Conservation (phyloP, 2,888 invertebrate genomes). For the Cacoxenus indagator region DNA sequence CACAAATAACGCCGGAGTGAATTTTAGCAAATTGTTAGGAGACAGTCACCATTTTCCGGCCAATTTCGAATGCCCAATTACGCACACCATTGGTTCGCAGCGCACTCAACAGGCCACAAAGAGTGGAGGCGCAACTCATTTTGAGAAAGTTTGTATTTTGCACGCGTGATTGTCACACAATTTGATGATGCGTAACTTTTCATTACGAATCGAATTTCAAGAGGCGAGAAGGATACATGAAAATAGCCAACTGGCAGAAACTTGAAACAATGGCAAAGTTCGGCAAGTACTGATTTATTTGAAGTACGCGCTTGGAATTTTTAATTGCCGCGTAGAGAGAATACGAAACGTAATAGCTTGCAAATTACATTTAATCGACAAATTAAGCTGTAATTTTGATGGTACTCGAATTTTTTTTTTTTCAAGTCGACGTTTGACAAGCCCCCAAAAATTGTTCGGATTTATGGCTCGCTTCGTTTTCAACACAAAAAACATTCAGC, state of each 20-base stretch:
- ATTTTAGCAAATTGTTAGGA: constrained; percentile 18
- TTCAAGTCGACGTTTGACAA: no score
- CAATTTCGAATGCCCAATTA: constrained; percentile 55
- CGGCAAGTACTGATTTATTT: constrained; percentile 56
- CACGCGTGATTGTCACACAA: constrained; percentile 38
- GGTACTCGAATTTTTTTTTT: no score
- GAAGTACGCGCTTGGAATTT: constrained; percentile 54
- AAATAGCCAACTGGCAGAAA: constrained; percentile 23
- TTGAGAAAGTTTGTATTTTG: constrained; percentile 18
- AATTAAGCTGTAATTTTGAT: no score
- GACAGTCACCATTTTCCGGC: constrained; percentile 7
- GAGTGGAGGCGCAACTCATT: constrained; percentile 18
- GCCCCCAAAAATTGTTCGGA: no score
- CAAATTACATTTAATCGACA: constrained; percentile 11
- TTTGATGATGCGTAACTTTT: constrained; percentile 63
- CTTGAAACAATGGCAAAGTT: constrained; percentile 25
- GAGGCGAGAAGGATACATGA: background rate
- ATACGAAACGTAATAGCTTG: background rate
- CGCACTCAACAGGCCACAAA: constrained; percentile 49
- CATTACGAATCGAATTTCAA: constrained; percentile 40
- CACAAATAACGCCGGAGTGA: no score
- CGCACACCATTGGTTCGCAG: constrained; percentile 60
- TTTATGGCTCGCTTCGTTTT: background rate
- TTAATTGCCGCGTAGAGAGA: constrained; percentile 41
- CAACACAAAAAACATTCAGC: background rate